A percentile compares a stretch with the other conserved stretches of the same genome.
Evolutionary conservation across 2,797 vertebrate species (phyloP).

Genomic region (Notamacropus eugenii): DNA sequence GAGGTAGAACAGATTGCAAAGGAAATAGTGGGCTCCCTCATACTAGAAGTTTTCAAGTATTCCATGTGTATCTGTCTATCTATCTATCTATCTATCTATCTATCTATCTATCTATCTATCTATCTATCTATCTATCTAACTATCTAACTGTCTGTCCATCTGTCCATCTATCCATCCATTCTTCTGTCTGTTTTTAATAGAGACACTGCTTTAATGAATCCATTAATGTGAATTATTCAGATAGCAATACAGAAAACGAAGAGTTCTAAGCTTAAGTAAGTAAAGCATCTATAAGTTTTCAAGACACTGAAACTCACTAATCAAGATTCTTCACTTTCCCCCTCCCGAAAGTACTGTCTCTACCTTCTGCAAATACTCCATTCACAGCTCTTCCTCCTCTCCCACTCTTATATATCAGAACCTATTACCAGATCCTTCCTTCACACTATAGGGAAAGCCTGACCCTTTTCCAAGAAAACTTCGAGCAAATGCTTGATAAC

Average conservation of each 20-base stretch:
- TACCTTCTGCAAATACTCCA: not conserved
- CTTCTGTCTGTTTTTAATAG: not conserved
- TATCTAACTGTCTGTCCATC: accelerated
- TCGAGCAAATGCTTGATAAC: not conserved
- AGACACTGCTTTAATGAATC: not conserved
- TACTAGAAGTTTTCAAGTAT: not conserved
- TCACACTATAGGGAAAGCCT: not conserved
- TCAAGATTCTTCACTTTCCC: not conserved
- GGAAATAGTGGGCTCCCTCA: not conserved
- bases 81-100: no score
- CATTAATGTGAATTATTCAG: not conserved
- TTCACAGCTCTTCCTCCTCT: not conserved
- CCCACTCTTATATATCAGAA: not conserved
- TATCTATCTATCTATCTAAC: no score
- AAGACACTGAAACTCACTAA: not conserved
- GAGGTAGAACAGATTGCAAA: not conserved
- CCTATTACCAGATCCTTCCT: not conserved
- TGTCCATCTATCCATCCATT: no score
- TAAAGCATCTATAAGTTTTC: not conserved
- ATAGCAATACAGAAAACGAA: not conserved
- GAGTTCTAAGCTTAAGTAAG: not conserved
- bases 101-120: no score
- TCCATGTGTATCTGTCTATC: not conserved
- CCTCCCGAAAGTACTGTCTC: not conserved
- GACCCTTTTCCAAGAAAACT: not conserved